A percentile compares a stretch with the other conserved stretches of the same genome.
These are phyloP conservation scores for Steinernema khuongi DNA, from an alignment of 1,140 invertebrate genomes.

Conservation along the genomic window DNA sequence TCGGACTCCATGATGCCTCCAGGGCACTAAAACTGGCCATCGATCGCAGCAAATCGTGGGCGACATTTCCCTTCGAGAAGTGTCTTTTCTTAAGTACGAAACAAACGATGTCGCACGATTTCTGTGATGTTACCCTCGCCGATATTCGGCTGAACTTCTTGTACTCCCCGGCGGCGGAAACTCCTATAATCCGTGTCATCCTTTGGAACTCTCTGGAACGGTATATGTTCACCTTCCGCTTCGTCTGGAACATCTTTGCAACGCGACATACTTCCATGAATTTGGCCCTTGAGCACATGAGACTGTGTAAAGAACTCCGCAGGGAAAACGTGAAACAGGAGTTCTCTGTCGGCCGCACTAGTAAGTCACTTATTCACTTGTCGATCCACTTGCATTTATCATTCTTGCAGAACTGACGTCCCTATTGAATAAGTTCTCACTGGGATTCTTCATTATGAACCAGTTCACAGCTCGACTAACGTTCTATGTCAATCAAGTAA, in stretches of 20 bases:
- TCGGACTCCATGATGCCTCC: not conserved
- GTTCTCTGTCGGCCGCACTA: not conserved
- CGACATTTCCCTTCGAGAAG: not conserved
- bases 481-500: conserved; percentile 5
- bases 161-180: not conserved
- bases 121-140: not conserved
- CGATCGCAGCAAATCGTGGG: not conserved
- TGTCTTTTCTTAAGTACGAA: not conserved
- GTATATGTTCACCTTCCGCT: not conserved
- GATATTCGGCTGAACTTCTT: not conserved
- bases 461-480: not conserved
- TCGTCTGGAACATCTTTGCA: not conserved
- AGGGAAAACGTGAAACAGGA: not conserved
- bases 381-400: not conserved
- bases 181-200: not conserved
- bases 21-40: not conserved
- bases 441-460: conserved; percentile 6
- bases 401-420: not conserved
- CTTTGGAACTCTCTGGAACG: not conserved
- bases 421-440: not conserved
- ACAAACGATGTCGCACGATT: not conserved
- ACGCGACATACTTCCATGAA: not conserved
- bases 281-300: not conserved
- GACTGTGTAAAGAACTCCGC: not conserved
- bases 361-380: not conserved